phyloP scores from a whole-genome alignment of 2,888 invertebrate species.

The Dicranocentrus wangi region DNA sequence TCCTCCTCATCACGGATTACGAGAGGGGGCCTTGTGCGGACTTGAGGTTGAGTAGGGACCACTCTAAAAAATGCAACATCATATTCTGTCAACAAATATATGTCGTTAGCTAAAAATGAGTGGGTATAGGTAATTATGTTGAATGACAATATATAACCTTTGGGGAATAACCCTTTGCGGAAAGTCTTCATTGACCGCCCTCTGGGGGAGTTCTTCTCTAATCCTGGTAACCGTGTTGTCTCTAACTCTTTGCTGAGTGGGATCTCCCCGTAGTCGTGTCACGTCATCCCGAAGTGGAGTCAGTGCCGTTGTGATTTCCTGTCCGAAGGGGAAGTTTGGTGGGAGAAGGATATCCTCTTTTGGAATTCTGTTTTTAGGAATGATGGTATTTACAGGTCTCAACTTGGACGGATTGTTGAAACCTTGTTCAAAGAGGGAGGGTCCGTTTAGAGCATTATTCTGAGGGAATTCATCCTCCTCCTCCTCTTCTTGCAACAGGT shows the following conservation, averaged over 20 bases:
- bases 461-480: conserved; percentile 51
- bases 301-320: conserved; percentile 44
- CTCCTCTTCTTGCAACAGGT: conserved; percentile 55
- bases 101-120: not conserved
- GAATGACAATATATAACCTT: conserved; percentile 15
- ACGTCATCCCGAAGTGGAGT: conserved; percentile 19
- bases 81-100: not conserved
- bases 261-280: conserved; percentile 28
- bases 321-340: conserved; percentile 58
- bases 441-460: conserved; percentile 26
- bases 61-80: not conserved
- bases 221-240: conserved; percentile 45
- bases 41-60: not conserved
- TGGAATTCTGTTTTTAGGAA: conserved; percentile 67
- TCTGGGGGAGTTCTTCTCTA: conserved; percentile 34
- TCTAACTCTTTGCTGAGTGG: conserved; percentile 31
- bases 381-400: conserved; percentile 67
- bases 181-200: conserved; percentile 30
- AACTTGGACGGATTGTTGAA: conserved; percentile 60
- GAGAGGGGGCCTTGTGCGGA: conserved; percentile 29
- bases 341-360: conserved; percentile 65
- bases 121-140: not conserved
- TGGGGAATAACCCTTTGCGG: conserved; percentile 36
- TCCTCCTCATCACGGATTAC: conserved; percentile 44
- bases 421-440: conserved; percentile 29